These are phyloP conservation scores for Pangasius sanitwongsei DNA, from an alignment of 2,797 vertebrate genomes.

Conservation along the genomic window DNA sequence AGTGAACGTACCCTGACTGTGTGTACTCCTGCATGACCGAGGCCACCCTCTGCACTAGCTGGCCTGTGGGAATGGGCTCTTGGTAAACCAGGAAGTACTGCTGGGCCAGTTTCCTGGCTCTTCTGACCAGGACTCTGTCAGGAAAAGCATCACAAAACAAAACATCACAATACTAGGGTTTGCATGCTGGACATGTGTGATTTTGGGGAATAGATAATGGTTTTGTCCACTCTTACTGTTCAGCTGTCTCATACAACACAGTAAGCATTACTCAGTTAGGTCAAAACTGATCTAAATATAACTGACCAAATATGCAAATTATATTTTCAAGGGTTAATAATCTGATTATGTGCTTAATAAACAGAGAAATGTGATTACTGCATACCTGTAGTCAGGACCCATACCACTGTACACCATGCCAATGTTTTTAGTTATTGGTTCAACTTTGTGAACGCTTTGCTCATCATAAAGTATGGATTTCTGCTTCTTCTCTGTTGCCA, in stretches of 20 bases:
- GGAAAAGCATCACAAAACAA: conserved; percentile 15
- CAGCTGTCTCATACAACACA: background rate
- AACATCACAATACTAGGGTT: background rate
- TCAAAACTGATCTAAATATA: background rate
- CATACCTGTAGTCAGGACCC: conserved; percentile 98
- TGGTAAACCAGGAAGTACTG: conserved; percentile 98
- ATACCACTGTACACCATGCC: conserved; percentile 99
- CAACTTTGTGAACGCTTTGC: conserved; percentile 98
- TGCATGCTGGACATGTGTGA: background rate
- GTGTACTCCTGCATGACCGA: conserved; percentile 99
- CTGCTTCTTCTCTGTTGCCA: conserved; percentile 99
- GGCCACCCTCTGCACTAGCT: conserved; percentile 96
- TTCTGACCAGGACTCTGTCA: conserved; percentile 90
- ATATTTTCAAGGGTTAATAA: background rate
- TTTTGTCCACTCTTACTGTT: background rate
- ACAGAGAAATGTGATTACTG: background rate
- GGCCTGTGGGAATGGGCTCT: conserved; percentile 96
- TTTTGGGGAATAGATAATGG: background rate
- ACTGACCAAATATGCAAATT: background rate
- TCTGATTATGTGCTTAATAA: background rate
- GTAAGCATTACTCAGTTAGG: background rate
- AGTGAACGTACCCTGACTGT: conserved; percentile 86
- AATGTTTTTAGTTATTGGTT: conserved; percentile 98
- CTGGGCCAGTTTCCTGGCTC: conserved; percentile 95
- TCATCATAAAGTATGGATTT: conserved; percentile 98